Percentiles rank a stretch among this genome's conserved stretches.
Evolutionary conservation across 2,888 invertebrate genomes (phyloP).

Genomic region (Pasiphila rectangulata): DNA sequence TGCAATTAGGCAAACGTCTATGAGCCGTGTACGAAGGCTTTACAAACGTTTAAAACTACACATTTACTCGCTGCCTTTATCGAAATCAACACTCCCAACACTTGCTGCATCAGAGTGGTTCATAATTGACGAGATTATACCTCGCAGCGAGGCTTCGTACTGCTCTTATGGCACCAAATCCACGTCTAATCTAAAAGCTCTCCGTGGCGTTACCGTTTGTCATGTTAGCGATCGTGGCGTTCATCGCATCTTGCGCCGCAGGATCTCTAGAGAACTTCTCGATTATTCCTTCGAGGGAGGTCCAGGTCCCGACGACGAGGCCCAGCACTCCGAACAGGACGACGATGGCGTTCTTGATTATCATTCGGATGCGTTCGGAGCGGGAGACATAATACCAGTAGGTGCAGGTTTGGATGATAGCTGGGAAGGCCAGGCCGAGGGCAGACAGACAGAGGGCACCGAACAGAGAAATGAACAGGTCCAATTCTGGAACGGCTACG

Average conservation of each 20-base stretch:
- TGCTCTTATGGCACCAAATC: slow-evolving; percentile 14
- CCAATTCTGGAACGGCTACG: slow-evolving; percentile 91
- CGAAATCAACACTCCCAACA: too few species aligned
- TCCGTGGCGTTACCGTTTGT: neutral
- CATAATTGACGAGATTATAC: too few species aligned
- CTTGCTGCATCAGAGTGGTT: too few species aligned
- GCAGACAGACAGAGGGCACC: slow-evolving; percentile 95
- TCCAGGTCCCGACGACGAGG: slow-evolving; percentile 85
- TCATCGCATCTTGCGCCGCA: neutral
- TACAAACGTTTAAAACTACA: neutral
- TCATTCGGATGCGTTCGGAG: slow-evolving; percentile 77
- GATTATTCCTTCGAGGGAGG: slow-evolving; percentile 84
- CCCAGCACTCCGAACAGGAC: slow-evolving; percentile 85
- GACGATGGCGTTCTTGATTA: slow-evolving; percentile 82
- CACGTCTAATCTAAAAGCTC: slow-evolving; percentile 1
- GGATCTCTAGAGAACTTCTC: slow-evolving; percentile 66
- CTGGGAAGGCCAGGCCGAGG: slow-evolving; percentile 94
- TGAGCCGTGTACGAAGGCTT: neutral
- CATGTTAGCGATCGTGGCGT: slow-evolving; percentile 3
- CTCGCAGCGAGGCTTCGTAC: slow-evolving; percentile 4
- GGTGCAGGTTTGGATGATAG: slow-evolving; percentile 91
- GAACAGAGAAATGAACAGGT: slow-evolving; percentile 88
- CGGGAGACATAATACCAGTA: slow-evolving; percentile 86
- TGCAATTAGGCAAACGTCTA: too few species aligned
- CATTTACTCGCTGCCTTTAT: neutral